A percentile compares a stretch with the other conserved stretches of the same genome.
Evolutionary conservation across 2,797 vertebrate genomes (phyloP).

Genomic region (Coendou prehensilis): DNA sequence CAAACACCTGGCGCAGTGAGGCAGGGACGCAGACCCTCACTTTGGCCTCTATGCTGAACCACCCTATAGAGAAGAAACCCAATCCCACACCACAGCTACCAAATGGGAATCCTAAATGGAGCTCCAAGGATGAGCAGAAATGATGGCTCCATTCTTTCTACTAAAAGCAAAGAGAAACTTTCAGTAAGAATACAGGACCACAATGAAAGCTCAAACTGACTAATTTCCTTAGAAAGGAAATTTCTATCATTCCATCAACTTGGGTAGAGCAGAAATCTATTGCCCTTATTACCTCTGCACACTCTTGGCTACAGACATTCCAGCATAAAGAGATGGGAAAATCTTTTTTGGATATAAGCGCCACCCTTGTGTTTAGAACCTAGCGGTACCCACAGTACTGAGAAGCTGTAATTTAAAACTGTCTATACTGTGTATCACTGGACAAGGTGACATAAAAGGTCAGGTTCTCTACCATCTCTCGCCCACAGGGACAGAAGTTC

Average conservation of each 20-base stretch:
- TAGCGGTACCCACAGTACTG: background rate
- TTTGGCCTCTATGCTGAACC: background rate
- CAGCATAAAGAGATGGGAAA: background rate
- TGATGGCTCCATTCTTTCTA: background rate
- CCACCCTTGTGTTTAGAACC: background rate
- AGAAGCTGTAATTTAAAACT: background rate
- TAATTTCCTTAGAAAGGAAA: background rate
- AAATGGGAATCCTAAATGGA: background rate
- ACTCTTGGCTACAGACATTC: background rate
- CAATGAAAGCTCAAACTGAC: background rate
- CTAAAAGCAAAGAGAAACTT: background rate
- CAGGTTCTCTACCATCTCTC: background rate
- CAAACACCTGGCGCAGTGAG: background rate
- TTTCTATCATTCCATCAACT: background rate
- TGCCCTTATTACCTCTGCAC: background rate
- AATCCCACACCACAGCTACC: background rate
- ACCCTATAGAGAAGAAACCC: background rate
- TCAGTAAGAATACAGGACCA: background rate
- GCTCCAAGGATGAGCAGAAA: background rate
- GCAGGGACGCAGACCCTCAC: background rate
- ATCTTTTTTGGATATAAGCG: background rate
- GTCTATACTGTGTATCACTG: background rate
- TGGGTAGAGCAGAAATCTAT: background rate
- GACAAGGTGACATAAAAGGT: background rate
- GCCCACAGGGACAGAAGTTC: background rate